These are phyloP conservation scores for Adelosebastes latens DNA, from an alignment of 2,797 vertebrate species.

Conservation along the genomic window DNA sequence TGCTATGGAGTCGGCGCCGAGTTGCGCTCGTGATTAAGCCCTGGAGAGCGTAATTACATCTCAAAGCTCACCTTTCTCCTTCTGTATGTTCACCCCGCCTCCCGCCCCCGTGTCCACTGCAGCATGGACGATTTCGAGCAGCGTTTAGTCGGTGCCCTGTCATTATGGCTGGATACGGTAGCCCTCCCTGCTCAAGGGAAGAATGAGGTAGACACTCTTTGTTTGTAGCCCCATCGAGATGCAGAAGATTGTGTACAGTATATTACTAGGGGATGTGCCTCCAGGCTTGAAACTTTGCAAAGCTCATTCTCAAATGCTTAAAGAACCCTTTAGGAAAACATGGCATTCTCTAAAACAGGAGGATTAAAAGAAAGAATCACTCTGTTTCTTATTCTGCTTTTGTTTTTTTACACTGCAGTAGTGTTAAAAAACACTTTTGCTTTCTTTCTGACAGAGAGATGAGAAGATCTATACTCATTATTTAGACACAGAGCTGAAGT, in stretches of 20 bases:
- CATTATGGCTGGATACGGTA: slow-evolving; percentile 32
- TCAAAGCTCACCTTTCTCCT: slow-evolving; percentile 71
- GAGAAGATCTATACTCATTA: background rate
- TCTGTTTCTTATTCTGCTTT: background rate
- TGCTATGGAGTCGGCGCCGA: slow-evolving; percentile 62
- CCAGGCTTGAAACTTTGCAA: background rate
- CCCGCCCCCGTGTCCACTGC: slow-evolving; percentile 44
- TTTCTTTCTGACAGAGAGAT: background rate
- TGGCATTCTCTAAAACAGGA: background rate
- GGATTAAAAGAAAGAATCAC: background rate
- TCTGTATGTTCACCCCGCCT: slow-evolving; percentile 33
- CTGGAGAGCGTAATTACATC: slow-evolving; percentile 71
- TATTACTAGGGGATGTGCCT: background rate
- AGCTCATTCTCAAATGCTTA: background rate
- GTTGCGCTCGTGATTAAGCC: slow-evolving; percentile 60
- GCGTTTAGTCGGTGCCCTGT: slow-evolving; percentile 36
- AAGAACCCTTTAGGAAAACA: background rate
- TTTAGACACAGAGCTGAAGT: background rate
- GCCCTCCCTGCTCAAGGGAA: background rate
- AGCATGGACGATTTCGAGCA: slow-evolving; percentile 35
- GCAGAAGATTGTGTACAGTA: background rate
- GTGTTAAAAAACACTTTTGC: background rate
- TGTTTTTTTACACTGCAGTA: background rate
- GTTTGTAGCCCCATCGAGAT: background rate
- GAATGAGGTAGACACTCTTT: slow-evolving; percentile 4